Evolutionary conservation across 2,113 vertebrate species (phyloP).

Genomic region (Ceyx margarethae): DNA sequence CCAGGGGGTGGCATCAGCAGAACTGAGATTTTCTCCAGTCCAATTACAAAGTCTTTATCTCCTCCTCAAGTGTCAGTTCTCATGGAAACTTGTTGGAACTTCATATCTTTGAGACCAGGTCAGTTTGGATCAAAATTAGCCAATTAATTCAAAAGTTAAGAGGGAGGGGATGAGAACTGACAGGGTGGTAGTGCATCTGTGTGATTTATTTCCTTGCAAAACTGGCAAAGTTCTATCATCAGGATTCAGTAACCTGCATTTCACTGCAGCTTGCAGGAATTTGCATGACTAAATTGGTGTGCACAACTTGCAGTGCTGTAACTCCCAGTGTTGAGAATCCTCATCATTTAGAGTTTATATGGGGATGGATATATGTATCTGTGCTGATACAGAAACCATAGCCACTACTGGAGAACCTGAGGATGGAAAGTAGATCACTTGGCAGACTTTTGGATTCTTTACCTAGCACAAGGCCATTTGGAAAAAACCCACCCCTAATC

Average conservation of each 20-base stretch:
- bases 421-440: not conserved
- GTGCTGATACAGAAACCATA: not conserved
- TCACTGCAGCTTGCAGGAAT: not conserved
- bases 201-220: not conserved
- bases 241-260: not conserved
- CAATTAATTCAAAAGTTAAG: constrained; percentile 8
- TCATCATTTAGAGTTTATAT: not conserved
- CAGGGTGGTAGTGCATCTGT: not conserved
- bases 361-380: not conserved
- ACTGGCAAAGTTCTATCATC: not conserved
- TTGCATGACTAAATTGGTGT: not conserved
- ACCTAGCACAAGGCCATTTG: not conserved
- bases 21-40: not conserved
- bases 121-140: constrained; percentile 40
- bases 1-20: not conserved
- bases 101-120: not conserved
- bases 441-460: not conserved
- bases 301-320: not conserved
- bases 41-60: not conserved
- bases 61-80: constrained; percentile 61
- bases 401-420: not conserved
- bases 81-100: constrained; percentile 35
- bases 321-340: not conserved
- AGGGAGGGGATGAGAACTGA: not conserved
- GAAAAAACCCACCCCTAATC: not conserved